phyloP scores from a whole-genome alignment of 2,797 vertebrate genomes.

The Zenarchopterus dispar region DNA sequence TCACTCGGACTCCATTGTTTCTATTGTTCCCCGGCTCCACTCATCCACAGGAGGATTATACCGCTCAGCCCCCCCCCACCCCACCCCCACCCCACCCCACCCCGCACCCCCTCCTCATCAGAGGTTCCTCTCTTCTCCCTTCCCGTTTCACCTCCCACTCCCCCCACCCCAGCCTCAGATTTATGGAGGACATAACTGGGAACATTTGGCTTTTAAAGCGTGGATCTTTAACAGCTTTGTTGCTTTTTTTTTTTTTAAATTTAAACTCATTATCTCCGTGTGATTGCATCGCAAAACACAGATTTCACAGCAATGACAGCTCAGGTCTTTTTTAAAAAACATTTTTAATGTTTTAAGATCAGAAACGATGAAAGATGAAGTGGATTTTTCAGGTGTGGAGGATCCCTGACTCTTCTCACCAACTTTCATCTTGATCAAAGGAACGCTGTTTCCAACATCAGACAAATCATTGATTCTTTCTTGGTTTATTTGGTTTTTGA shows the following conservation, averaged over 20 bases:
- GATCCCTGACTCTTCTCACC: too few species aligned
- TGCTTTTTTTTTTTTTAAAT: not conserved
- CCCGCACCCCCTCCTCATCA: not conserved
- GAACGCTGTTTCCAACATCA: too few species aligned
- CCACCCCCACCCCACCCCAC: too few species aligned
- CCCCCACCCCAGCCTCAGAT: not conserved
- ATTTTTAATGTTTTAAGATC: too few species aligned
- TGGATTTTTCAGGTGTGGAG: too few species aligned
- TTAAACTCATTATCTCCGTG: not conserved
- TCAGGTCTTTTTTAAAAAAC: too few species aligned
- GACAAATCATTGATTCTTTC: too few species aligned
- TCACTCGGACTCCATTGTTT: slow-evolving; percentile 59
- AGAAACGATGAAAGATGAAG: too few species aligned
- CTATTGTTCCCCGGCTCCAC: slow-evolving; percentile 42
- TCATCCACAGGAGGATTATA: slow-evolving; percentile 22
- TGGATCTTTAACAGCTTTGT: not conserved
- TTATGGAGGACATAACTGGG: not conserved
- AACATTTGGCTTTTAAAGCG: not conserved
- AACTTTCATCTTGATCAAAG: too few species aligned
- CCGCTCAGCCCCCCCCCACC: not conserved
- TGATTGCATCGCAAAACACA: slow-evolving; percentile 3
- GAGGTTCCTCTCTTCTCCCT: not conserved
- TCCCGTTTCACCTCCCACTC: not conserved
- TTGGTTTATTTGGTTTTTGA: too few species aligned
- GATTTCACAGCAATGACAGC: too few species aligned